Base-by-base conservation (phyloP, 2,888 invertebrate genomes). In the Drosophila rubida region DNA sequence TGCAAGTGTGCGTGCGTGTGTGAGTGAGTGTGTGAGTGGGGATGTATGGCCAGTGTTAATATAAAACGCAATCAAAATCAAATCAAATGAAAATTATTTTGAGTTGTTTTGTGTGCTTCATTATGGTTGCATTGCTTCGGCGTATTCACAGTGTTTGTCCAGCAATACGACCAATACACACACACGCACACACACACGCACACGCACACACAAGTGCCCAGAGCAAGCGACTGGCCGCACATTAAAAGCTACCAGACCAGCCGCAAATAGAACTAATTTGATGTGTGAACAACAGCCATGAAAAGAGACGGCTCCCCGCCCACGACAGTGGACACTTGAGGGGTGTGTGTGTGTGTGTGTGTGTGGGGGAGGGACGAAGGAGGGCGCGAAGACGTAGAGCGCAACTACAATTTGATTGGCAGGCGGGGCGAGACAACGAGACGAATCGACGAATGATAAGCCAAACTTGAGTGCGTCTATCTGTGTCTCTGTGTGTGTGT, bases 11-110 rank as follows among this genome's bases (percentile, higher is more conserved):
- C 42, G 54, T 39, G 49, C 13, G 13, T 13, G 60, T 23, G 53
- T 35, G 35, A 42, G 46, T 63, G 46, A 48, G 53, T 48, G 63
- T 68, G 27, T 45, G 39, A 25, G 22, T 55, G 25, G 49, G 27
- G 48, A 54, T 53, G 54, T 50, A 50, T 60, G 59, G 55, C 16
- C 57, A 66, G 78, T 82, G 80, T 72, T 80, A 85, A 82, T 82
- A 82, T 71, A 82, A 75, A 83, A 86, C 67, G 80, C 81, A 84
- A 84, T 84, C 83, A 87, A 87, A 86, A 87, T 86, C 86, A 84
- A 88, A 86, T 88, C 84, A 88, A 87, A 90, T 89, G 77, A 89
- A 83, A 85, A 88, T 87, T 78, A 83, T 85, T 85, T 82, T 69
- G 74, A 84, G 71, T 73, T 75, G 78, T 75, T 69, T 73, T 72